Base-by-base conservation (phyloP, 2,888 invertebrate species). In the Trichopoda pennipes region DNA sequence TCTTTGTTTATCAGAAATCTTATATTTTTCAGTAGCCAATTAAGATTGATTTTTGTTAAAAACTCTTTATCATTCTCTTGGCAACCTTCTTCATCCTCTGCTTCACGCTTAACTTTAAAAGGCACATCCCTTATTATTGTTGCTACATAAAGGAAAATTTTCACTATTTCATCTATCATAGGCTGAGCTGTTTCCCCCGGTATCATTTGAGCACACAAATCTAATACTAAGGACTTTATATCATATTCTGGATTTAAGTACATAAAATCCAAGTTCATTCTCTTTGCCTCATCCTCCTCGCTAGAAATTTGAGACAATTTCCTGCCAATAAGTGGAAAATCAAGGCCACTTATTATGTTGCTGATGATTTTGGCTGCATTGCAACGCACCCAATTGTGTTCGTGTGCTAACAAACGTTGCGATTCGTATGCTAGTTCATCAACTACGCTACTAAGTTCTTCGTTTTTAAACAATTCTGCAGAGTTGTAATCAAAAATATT, bases 381-480 rank as follows among this genome's bases (percentile, higher is more conserved):
- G 58, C 96, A 91, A 72, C 97, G 93, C 0, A 98, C 96, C 97
- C 97, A 97, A 42, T 94, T 93, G 88, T 98, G 98, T 16, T 96
- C 95, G 90, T 98, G 95, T 0, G 93, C 94, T 17, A 98, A 89
- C 55, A 96, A 92, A 19, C 92, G 92, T 90, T 96, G 95, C 86
- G 94, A 93, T 87, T 94, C 93, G 88, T 94, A 94, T 68, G 93
- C 92, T 86, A 95, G 90, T 80, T 93, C 93, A 80, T 95, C 93
- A 3, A 93, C 91, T 0, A 84, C 83, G 1, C 84, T 77, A 4
- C 84, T 85, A 3, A 88, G 83, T 9, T 86, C 86, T 6, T 91
- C 90, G 32, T 85, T 78, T 7, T 92, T 92, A 16, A 92, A 93
- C 74, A 96, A 88, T 86, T 93, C 92, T 0, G 90, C 88, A 1